Evolutionary conservation across 53 echinoderm and acorn worm genomes (phyloP), one percentile per base, ranked within the genome.

Genomic region (Zoroaster sp.): DNA sequence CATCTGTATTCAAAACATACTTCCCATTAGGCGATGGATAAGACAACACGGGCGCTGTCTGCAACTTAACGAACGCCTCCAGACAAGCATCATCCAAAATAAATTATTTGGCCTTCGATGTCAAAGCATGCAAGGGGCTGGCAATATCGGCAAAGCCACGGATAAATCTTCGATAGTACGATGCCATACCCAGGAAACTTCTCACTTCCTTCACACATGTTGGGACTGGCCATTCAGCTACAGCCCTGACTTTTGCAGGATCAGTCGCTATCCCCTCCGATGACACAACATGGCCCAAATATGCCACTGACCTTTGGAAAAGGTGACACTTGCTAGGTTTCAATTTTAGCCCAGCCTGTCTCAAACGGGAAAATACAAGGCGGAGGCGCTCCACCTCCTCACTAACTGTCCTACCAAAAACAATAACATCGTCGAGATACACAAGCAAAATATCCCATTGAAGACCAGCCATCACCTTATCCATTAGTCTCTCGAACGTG

Each of bases 401-500:
- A 11, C 52, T 31, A 5, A 87, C 78, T 28, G 77, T 89, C n/a
- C n/a, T n/a, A n/a, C n/a, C n/a, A n/a, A n/a, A n/a, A n/a, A n/a
- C n/a, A n/a, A n/a, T n/a, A n/a, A 4, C 37, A 11, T 88, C 76
- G 51, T 88, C 75, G 5, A 88, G 23, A 25, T 88, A 88, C 17
- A 88, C 41, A 17, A 88, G 39, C 14, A 88, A 20, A n/a, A 75
- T 42, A 4, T 72, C 54, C 88, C 74, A 88, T 21, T 72, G 87
- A 1, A 87, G 74, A 9, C 76, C 76, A 4, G 45, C 45, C 51
- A 42, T 44, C 31, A 75, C 76, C 18, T 59, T 52, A 3, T 78
- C 78, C 78, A 78, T 78, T 35, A 78, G 54, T 52, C 78, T 49
- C 25, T 78, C 78, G 53, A 81, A 81, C 3, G 81, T 81, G 10